Evolutionary conservation across 2,113 vertebrate genomes (phyloP).

Genomic region (Pyrgilauda ruficollis): DNA sequence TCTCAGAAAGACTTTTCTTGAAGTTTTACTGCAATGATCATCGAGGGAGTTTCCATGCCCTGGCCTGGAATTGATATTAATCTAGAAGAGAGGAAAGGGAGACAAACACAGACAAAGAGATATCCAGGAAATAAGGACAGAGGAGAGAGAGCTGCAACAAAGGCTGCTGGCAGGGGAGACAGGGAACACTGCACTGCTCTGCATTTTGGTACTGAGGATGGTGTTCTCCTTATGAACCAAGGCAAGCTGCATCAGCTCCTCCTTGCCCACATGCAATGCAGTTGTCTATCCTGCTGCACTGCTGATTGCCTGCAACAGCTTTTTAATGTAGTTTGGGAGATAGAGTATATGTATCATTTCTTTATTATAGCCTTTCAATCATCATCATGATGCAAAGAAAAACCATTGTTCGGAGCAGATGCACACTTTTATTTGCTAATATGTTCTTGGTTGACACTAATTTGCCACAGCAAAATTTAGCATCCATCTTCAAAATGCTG

Average conservation of each 20-base stretch:
- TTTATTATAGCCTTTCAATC: slow-evolving; percentile 46
- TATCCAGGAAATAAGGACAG: background rate
- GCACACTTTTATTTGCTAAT: slow-evolving; percentile 55
- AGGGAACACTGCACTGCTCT: background rate
- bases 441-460: slow-evolving; percentile 38
- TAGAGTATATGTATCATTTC: slow-evolving; percentile 45
- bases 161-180: background rate
- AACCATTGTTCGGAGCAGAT: slow-evolving; percentile 30
- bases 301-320: background rate
- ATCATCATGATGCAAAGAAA: slow-evolving; percentile 38
- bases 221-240: background rate
- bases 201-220: background rate
- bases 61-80: slow-evolving; percentile 37
- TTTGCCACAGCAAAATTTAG: slow-evolving; percentile 30
- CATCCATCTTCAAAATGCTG: slow-evolving; percentile 34
- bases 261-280: background rate
- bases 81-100: background rate
- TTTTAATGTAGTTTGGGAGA: slow-evolving; percentile 37
- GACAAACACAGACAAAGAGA: background rate
- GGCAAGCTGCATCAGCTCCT: background rate
- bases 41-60: slow-evolving; percentile 9
- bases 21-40: slow-evolving; percentile 40
- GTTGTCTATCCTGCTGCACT: background rate
- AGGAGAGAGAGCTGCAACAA: background rate
- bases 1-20: slow-evolving; percentile 24